phyloP scores from a whole-genome alignment of 2,888 invertebrate species.

The Notocelia uddmanniana region DNA sequence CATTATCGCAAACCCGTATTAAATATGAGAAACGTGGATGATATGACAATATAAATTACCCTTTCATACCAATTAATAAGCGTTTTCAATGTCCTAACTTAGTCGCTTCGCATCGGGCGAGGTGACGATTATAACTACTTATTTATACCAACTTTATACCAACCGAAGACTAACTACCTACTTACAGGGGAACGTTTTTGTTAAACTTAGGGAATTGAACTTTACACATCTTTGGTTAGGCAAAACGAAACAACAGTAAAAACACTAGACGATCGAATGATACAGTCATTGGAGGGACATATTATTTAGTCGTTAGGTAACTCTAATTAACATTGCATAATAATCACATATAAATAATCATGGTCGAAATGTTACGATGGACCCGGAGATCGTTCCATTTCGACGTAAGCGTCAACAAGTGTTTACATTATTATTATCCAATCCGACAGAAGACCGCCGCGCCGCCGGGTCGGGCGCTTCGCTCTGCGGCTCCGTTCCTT shows the following conservation, averaged over 20 bases:
- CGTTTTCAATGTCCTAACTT: conserved; percentile 86
- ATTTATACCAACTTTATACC: conserved; percentile 76
- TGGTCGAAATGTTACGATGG: conserved; percentile 79
- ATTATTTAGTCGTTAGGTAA: conserved; percentile 81
- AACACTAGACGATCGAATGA: conserved; percentile 81
- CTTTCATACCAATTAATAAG: conserved; percentile 87
- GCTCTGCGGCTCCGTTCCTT: conserved; percentile 29
- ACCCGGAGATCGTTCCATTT: conserved; percentile 74
- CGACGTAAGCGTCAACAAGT: conserved; percentile 84
- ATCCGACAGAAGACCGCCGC: conserved; percentile 50
- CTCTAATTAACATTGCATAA: conserved; percentile 83
- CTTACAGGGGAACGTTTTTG: conserved; percentile 78
- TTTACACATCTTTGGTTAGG: conserved; percentile 82
- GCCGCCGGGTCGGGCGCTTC: conserved; percentile 53
- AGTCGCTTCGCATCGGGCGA: conserved; percentile 77
- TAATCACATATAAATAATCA: conserved; percentile 82
- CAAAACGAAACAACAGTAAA: conserved; percentile 80
- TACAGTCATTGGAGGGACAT: conserved; percentile 85
- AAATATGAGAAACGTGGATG: conserved; percentile 86
- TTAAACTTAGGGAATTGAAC: conserved; percentile 71
- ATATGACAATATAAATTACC: conserved; percentile 87
- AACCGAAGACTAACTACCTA: conserved; percentile 83
- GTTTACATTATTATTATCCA: conserved; percentile 70
- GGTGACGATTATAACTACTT: conserved; percentile 81
- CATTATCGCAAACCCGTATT: conserved; percentile 86